Percentiles rank a stretch among this genome's conserved stretches.
Conservation (phyloP, 1,140 invertebrate species). For the Nilaparvata lugens region DNA sequence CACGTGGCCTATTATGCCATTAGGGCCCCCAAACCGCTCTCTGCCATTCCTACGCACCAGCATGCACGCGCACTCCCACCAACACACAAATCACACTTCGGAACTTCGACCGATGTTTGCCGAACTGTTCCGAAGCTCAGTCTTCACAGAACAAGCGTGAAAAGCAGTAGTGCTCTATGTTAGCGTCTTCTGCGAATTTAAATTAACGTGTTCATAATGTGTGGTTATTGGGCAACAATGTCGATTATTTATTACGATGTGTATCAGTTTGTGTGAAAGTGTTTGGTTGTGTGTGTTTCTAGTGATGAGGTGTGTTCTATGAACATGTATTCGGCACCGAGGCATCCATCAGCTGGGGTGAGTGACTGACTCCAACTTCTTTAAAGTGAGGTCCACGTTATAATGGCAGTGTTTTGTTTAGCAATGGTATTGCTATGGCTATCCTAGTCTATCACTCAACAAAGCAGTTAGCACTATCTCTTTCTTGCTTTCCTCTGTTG, state of each 20-base stretch:
- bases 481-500: no score
- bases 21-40: slow-evolving; percentile 9
- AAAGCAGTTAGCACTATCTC: no score
- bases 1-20: slow-evolving; percentile 17
- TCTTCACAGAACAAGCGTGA: not conserved
- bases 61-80: not conserved
- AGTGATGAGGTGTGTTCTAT: not conserved
- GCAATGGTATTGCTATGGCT: no score
- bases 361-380: not conserved
- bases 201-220: slow-evolving; percentile 1
- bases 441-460: no score
- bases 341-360: slow-evolving; percentile 12
- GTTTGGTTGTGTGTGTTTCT: slow-evolving; percentile 1
- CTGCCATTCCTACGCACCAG: not conserved
- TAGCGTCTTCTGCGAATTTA: not conserved
- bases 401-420: no score
- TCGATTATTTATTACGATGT: not conserved
- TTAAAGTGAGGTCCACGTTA: no score
- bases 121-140: not conserved
- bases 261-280: not conserved
- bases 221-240: not conserved
- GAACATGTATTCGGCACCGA: slow-evolving; percentile 13
- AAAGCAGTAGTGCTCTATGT: not conserved
- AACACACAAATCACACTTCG: not conserved
- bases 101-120: not conserved